Evolutionary conservation across 64 coral and sea anemone genomes (phyloP), one percentile per base, ranked within the genome.

Genomic region (Montipora capricornis): DNA sequence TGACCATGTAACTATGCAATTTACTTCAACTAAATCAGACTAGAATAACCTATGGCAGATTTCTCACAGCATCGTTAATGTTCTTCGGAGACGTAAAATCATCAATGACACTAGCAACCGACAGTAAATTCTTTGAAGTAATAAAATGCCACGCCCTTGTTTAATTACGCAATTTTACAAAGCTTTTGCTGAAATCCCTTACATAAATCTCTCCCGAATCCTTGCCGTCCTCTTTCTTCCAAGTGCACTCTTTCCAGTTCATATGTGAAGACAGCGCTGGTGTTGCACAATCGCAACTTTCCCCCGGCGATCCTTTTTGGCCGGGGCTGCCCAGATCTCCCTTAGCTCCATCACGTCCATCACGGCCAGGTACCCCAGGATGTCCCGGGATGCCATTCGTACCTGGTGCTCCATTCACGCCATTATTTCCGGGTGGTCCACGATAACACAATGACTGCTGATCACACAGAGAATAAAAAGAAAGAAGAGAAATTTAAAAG

Each of bases 181-280:
- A 37, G 29, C 29, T 37, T 37, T 37, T 37, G 1, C 29, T 37
- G 1, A 11, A 76, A 44, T 13, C 26, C 8, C 26, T 14, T 76
- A 76, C 74, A 7, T 46, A 44, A 8, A 76, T 76, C 26, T 44
- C 24, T 1, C 74, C 74, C 46, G 24, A 9, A 13, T 76, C 74
- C 46, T 76, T 76, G 26, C 8, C 10, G 37, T 76, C 74, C 14
- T 0, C 44, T 1, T 44, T 44, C 46, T 6, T 76, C 22, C 26
- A 76, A 2, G 74, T 11, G 8, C 74, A 76, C 7, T 76, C 74
- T 45, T 76, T 76, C 26, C 74, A 76, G 74, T 76, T 76, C 74
- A 76, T 14, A 16, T 68, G 15, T n/a, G 66, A 68, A 14, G 66
- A 68, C 9, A 68, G 1, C 17, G 0, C 14, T 0, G 66, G 66